These are phyloP conservation scores for Machimus atricapillus DNA, from an alignment of 2,888 invertebrate genomes.

Conservation along the genomic window DNA sequence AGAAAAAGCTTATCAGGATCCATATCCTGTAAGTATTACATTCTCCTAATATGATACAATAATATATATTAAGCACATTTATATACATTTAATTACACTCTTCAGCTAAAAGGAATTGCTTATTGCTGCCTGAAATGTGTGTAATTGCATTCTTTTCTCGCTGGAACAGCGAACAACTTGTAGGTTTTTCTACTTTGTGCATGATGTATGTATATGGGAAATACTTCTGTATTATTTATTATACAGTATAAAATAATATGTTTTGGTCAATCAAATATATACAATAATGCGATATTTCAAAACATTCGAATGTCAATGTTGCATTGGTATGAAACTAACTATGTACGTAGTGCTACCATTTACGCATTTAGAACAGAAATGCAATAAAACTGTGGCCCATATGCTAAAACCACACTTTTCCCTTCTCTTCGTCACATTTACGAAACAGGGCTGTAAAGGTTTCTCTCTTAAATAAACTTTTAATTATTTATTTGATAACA, in stretches of 20 bases:
- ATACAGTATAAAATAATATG: no score
- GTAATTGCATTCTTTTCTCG: no score
- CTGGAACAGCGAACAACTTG: no score
- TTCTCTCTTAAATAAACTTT: background rate
- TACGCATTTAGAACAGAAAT: background rate
- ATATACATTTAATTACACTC: background rate
- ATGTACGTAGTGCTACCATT: background rate
- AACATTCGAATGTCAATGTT: no score
- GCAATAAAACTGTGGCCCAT: no score
- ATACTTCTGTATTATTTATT: no score
- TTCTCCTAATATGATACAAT: background rate
- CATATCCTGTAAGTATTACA: slow-evolving; percentile 50
- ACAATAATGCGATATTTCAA: no score
- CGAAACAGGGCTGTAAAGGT: background rate
- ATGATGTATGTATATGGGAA: no score
- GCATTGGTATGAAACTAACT: background rate
- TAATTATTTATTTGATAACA: background rate
- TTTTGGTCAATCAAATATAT: no score
- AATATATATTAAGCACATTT: background rate
- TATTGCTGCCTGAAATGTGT: no score
- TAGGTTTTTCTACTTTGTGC: no score
- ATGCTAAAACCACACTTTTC: no score
- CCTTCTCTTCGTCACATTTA: background rate
- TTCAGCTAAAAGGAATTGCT: background rate
- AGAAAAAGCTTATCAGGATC: slow-evolving; percentile 53